Percentiles rank a stretch among this genome's conserved stretches.
phyloP scores from a whole-genome alignment of 1,140 invertebrate species.

The Globodera ellingtonae region DNA sequence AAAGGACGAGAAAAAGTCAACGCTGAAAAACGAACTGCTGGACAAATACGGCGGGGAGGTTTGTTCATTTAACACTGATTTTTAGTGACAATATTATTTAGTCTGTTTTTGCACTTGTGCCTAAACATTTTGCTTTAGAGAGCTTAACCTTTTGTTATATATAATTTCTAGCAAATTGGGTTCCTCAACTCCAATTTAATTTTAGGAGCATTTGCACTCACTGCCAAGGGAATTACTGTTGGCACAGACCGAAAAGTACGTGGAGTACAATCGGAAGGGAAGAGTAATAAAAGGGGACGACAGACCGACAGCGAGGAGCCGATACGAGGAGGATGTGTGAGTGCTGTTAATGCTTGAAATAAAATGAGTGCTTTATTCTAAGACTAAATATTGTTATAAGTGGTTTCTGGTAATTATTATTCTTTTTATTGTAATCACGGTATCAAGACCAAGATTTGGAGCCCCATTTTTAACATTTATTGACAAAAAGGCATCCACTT shows the following conservation, averaged over 20 bases:
- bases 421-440: too few species aligned
- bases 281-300: slow-evolving; percentile 83
- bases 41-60: slow-evolving; percentile 59
- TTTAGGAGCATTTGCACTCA: slow-evolving; percentile 74
- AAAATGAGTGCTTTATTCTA: too few species aligned
- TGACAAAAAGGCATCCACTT: too few species aligned
- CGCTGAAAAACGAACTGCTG: slow-evolving; percentile 71
- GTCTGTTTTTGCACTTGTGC: too few species aligned
- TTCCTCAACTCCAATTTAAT: slow-evolving; percentile 37
- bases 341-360: slow-evolving; percentile 26
- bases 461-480: too few species aligned
- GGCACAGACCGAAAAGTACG: slow-evolving; percentile 92
- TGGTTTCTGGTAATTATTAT: too few species aligned
- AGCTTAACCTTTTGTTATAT: neutral
- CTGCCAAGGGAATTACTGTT: slow-evolving; percentile 81
- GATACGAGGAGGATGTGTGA: slow-evolving; percentile 85
- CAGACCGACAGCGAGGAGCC: slow-evolving; percentile 80
- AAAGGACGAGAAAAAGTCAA: slow-evolving; percentile 80
- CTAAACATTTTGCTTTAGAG: too few species aligned
- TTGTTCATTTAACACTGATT: neutral
- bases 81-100: too few species aligned
- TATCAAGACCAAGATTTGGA: too few species aligned
- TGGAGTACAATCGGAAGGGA: slow-evolving; percentile 91
- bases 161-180: neutral
- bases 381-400: too few species aligned